A percentile compares a stretch with the other conserved stretches of the same genome.
Evolutionary conservation across 2,797 vertebrate species (phyloP).

Genomic region (Delichon dasypus): DNA sequence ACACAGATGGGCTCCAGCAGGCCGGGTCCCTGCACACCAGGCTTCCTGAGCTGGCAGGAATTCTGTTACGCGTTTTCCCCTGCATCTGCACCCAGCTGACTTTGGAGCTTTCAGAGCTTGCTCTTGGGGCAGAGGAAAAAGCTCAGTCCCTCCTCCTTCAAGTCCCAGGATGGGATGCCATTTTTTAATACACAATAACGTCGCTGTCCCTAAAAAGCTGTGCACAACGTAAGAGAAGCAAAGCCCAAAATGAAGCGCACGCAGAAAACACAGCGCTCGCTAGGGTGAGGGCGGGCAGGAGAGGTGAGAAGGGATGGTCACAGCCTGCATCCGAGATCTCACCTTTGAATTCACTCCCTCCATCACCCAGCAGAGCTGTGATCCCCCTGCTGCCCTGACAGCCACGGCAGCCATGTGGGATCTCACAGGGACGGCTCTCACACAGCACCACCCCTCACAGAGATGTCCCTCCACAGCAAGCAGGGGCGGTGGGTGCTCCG

Average conservation of each 20-base stretch:
- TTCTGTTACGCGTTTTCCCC: neutral
- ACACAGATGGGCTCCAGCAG: neutral
- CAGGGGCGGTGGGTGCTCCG: accelerated
- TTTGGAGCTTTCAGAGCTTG: neutral
- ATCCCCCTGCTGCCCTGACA: neutral
- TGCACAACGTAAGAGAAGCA: accelerated
- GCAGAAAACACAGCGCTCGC: accelerated
- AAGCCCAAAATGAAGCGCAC: accelerated
- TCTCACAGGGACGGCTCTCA: neutral
- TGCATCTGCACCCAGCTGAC: neutral
- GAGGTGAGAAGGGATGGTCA: neutral
- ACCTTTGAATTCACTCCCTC: neutral
- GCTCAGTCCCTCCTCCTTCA: neutral
- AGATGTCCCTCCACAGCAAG: neutral
- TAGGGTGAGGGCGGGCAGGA: accelerated
- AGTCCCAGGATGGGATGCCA: neutral
- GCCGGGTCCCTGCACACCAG: neutral
- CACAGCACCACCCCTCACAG: neutral
- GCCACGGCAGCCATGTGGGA: neutral
- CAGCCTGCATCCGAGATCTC: neutral
- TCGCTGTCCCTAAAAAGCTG: no score
- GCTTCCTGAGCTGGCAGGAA: neutral
- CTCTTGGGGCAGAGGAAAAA: neutral
- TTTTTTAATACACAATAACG: accelerated
- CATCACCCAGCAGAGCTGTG: neutral